Conservation (phyloP, 2,888 invertebrate genomes). For the Acronicta psi region DNA sequence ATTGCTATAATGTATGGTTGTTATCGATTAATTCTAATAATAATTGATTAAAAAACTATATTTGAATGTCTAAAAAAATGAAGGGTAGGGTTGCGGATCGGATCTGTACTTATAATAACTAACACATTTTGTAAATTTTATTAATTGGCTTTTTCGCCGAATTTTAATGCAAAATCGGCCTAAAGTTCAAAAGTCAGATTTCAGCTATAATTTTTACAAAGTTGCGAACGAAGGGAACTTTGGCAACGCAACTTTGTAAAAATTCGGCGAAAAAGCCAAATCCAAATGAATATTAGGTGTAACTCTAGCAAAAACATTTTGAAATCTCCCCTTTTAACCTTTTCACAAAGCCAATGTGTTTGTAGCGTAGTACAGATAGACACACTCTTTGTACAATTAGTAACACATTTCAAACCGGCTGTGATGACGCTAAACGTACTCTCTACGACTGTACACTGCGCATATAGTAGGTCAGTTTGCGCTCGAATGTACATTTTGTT, state of each 20-base stretch:
- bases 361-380: slow-evolving; percentile 39
- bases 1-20: background rate
- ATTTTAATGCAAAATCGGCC: too few species aligned
- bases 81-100: too few species aligned
- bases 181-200: too few species aligned
- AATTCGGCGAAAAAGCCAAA: slow-evolving; percentile 6
- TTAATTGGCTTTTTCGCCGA: too few species aligned
- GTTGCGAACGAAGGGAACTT: too few species aligned
- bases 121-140: too few species aligned
- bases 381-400: slow-evolving; percentile 66
- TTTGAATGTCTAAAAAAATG: too few species aligned
- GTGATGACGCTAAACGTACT: slow-evolving; percentile 39
- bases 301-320: slow-evolving; percentile 55
- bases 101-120: too few species aligned
- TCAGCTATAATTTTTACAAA: too few species aligned
- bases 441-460: slow-evolving; percentile 26
- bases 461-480: slow-evolving; percentile 29
- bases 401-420: slow-evolving; percentile 52
- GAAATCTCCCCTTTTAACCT: slow-evolving; percentile 62
- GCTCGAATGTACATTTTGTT: slow-evolving; percentile 14
- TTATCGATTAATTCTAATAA: background rate
- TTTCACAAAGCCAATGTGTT: slow-evolving; percentile 61
- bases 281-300: slow-evolving; percentile 22
- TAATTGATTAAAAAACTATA: too few species aligned
- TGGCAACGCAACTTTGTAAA: too few species aligned